These are phyloP conservation scores for Tenualosa thibaudeaui DNA, from an alignment of 2,797 vertebrate genomes.

Conservation along the genomic window DNA sequence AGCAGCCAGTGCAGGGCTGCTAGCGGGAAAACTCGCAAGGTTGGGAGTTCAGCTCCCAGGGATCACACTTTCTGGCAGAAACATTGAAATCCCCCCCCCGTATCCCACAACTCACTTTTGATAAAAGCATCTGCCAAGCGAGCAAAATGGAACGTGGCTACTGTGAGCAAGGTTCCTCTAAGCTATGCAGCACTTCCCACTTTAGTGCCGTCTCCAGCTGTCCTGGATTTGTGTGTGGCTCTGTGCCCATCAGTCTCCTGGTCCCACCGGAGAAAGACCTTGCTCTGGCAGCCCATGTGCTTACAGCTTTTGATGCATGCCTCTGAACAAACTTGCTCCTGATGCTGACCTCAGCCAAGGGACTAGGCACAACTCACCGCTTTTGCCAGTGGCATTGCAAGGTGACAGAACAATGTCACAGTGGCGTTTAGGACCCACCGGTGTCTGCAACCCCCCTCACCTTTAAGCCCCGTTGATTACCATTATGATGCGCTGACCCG, in stretches of 20 bases:
- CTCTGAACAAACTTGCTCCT: background rate
- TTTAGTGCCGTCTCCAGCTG: conserved; percentile 3
- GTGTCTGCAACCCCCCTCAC: background rate
- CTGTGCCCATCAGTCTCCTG: background rate
- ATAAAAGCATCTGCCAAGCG: background rate
- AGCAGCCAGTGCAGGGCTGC: too few species aligned
- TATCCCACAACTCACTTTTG: background rate
- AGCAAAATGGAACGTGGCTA: background rate
- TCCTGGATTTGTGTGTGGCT: conserved; percentile 10
- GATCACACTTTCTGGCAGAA: background rate
- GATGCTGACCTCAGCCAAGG: background rate
- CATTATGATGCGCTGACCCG: background rate
- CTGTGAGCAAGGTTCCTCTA: background rate
- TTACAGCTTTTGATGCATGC: conserved; percentile 5
- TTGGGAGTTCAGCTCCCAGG: background rate
- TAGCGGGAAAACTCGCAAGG: background rate
- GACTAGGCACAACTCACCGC: background rate
- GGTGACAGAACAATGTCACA: background rate
- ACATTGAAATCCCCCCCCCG: background rate
- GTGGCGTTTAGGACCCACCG: background rate
- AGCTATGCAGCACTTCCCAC: background rate
- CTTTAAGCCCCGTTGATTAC: background rate
- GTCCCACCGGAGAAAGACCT: background rate
- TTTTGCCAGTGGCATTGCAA: background rate
- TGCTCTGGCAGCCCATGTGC: background rate